Evolutionary conservation across 2,888 invertebrate species (phyloP), one percentile per base, ranked within the genome.

Genomic region (Hedya salicella): DNA sequence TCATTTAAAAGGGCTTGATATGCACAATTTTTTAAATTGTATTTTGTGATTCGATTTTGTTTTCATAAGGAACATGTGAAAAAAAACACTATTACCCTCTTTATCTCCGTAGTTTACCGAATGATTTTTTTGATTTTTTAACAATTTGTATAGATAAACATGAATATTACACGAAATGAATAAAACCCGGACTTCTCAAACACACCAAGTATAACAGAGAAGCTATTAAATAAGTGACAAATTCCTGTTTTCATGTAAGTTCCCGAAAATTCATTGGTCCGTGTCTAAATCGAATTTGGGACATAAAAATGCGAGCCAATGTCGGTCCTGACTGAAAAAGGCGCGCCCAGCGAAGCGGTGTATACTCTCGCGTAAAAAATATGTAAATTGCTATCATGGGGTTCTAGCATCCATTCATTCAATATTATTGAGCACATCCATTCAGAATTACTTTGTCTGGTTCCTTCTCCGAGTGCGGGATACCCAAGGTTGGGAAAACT

Each of bases 251-350:
- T 42, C 25, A 42, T 59, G 57, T 44, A 48, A 46, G 46, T 46
- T 30, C 25, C 19, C 30, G 42, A 62, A 61, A 53, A 65, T 48
- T 39, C 52, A 65, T 65, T 59, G 59, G 59, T 39, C 46, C 52
- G 52, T 53, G 42, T 11, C 32, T 6, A 60, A 65, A 65, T 60
- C 39, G 52, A 60, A 60, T 65, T 65, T 46, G 52, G 59, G 52
- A 46, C 25, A 46, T 32, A 46, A 65, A 65, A 65, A 60, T 60
- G 46, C 39, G 65, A 52, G 59, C 53, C 46, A 25, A 60, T 65
- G 46, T 65, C 59, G 52, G 25, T 25, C 57, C 17, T 25, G 21
- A 52, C 52, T 52, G 59, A 65, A 65, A 59, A 59, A 46, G 59
- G 64, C 64, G 32, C 50, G 44, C 11, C 30, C 44, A 53, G 44